These are phyloP conservation scores for Drosophila ezoana DNA, from an alignment of 2,888 invertebrate species.

Conservation along the genomic window DNA sequence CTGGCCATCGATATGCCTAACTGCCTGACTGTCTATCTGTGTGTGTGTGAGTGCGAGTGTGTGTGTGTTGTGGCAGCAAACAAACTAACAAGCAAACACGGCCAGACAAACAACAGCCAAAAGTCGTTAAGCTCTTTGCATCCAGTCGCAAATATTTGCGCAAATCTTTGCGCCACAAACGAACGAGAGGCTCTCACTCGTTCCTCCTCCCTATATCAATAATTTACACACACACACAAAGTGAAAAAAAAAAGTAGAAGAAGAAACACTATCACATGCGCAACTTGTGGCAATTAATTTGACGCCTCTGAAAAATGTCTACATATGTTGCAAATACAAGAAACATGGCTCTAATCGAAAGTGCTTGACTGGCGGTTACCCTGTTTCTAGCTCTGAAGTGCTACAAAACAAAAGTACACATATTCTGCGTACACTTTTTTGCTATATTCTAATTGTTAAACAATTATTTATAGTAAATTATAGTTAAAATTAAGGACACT, in stretches of 20 bases:
- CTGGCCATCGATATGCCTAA: slow-evolving; percentile 32
- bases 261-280: slow-evolving; percentile 38
- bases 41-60: slow-evolving; percentile 15
- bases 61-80: slow-evolving; percentile 30
- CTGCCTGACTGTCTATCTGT: slow-evolving; percentile 3
- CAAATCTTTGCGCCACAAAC: slow-evolving; percentile 46
- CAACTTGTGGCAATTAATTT: slow-evolving; percentile 70
- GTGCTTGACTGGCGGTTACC: not conserved
- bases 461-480: too few relatives aligned
- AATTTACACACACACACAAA: slow-evolving; percentile 36
- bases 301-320: slow-evolving; percentile 55
- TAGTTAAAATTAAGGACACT: too few relatives aligned
- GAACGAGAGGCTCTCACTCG: slow-evolving; percentile 4
- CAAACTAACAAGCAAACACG: slow-evolving; percentile 41
- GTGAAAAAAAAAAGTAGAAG: slow-evolving; percentile 19
- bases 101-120: slow-evolving; percentile 52
- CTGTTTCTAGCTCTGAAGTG: not conserved
- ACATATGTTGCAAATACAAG: slow-evolving; percentile 34
- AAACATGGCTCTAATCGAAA: slow-evolving; percentile 10
- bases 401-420: too few relatives aligned
- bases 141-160: slow-evolving; percentile 62
- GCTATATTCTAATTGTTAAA: too few relatives aligned
- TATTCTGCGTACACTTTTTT: too few relatives aligned
- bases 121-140: slow-evolving; percentile 61
- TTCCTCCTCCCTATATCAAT: slow-evolving; percentile 37